Base-by-base conservation (phyloP, 2,888 invertebrate species). In the Ommatoiulus sabulosus region DNA sequence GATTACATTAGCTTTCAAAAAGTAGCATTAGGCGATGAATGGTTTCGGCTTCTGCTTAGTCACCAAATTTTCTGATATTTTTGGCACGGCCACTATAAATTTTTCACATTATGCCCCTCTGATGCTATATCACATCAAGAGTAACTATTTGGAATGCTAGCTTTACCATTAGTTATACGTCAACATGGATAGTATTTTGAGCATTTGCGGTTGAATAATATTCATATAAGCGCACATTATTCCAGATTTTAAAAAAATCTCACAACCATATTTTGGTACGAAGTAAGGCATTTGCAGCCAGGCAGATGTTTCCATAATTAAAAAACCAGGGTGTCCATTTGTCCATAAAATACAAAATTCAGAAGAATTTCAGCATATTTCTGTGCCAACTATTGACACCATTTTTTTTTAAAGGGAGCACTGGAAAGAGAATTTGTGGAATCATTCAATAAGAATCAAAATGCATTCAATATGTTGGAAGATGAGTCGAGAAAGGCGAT, bases 211-310 rank as follows among this genome's bases (percentile, higher is more conserved):
- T 35, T 80, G 35, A 80, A 80, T 24, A 80, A 35, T 80, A 43
- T 24, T 80, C 10, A 0, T 12, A 35, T 80, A 80, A 72, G 80
- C 80, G 24, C 80, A 24, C 35, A 24, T 80, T 12, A 80, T 4
- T 80, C 80, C 35, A 35, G 12, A 35, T 80, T 80, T 35, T 72
- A 72, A 72, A 80, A 63, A 35, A 43, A 80, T 80, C 35, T 80
- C 80, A 80, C 80, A 80, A 80, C 80, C 80, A 15, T 80, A 43
- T 80, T 24, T 20, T 80, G 35, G 80, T 80, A 43, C 35, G 15
- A 80, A 80, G 24, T 80, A 80, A 80, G 80, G 80, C 80, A 35
- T 43, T 80, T 80, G 80, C 12, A 80, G 80, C 80, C 80, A 80
- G 35, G 35, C 24, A 12, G 10, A 80, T 80, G 15, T 35, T 35